Conservation (phyloP, 1,140 invertebrate genomes). For the Bicyclus anynana region DNA sequence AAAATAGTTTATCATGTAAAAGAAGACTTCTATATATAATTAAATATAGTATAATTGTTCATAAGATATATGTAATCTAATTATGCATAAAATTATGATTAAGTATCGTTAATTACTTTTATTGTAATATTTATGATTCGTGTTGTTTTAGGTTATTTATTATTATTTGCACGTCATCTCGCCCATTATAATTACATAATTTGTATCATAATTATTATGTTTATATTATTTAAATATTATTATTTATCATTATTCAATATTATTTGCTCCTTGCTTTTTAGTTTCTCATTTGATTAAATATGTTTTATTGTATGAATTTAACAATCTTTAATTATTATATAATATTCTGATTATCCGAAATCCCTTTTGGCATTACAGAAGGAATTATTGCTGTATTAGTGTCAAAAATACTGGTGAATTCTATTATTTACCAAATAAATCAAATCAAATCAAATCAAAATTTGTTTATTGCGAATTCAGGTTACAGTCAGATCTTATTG, state of each 20-base stretch:
- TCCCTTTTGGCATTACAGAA: background rate
- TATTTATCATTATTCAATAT: slow-evolving; percentile 37
- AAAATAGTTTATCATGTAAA: too few species aligned
- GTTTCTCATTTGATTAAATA: slow-evolving; percentile 31
- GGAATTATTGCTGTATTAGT: too few species aligned
- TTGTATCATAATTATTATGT: slow-evolving; percentile 20
- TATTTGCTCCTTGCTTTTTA: slow-evolving; percentile 55
- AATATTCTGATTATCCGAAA: background rate
- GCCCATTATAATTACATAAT: slow-evolving; percentile 17
- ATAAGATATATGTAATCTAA: too few species aligned
- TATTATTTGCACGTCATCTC: slow-evolving; percentile 62
- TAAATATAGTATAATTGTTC: too few species aligned
- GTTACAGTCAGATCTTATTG: too few species aligned
- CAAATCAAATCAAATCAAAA: too few species aligned
- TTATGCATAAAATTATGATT: too few species aligned
- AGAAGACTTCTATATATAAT: too few species aligned
- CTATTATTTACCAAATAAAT: too few species aligned
- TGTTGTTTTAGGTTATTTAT: slow-evolving; percentile 37
- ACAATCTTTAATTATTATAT: background rate
- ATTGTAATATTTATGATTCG: slow-evolving; percentile 39
- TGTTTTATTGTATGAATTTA: background rate
- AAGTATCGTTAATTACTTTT: slow-evolving; percentile 26
- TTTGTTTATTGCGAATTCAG: too few species aligned
- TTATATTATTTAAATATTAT: slow-evolving; percentile 21
- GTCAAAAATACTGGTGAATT: too few species aligned